phyloP scores from a whole-genome alignment of 1,140 invertebrate species.

The Uloborus diversus region DNA sequence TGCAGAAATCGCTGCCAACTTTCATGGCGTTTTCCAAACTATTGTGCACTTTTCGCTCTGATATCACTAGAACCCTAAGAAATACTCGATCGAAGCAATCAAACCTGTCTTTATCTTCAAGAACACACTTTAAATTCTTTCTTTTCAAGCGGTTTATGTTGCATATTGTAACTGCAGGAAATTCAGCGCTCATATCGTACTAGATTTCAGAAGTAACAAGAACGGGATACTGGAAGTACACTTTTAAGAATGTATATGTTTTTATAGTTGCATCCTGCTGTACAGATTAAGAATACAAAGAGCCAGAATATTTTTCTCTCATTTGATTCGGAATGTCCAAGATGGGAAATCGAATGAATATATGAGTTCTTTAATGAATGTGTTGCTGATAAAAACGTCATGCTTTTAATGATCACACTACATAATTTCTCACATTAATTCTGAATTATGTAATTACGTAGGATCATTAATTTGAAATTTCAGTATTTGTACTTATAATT shows the following conservation, averaged over 20 bases:
- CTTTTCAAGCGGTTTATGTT: constrained; percentile 11
- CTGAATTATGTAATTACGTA: no score
- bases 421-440: no score
- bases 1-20: background rate
- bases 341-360: background rate
- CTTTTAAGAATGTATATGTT: background rate
- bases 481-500: no score
- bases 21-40: no score
- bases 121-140: background rate
- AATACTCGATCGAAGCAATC: background rate
- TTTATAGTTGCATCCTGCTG: background rate
- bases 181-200: background rate
- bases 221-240: constrained; percentile 10
- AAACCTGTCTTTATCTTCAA: background rate
- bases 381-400: no score
- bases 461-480: no score
- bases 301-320: background rate
- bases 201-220: background rate
- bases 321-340: background rate
- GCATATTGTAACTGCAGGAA: constrained; percentile 16
- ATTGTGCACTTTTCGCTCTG: no score
- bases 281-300: background rate
- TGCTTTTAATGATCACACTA: no score
- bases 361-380: background rate
- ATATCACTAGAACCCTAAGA: background rate